These are phyloP conservation scores for Xiphophorus birchmanni DNA, from an alignment of 2,797 vertebrate species.

Conservation along the genomic window DNA sequence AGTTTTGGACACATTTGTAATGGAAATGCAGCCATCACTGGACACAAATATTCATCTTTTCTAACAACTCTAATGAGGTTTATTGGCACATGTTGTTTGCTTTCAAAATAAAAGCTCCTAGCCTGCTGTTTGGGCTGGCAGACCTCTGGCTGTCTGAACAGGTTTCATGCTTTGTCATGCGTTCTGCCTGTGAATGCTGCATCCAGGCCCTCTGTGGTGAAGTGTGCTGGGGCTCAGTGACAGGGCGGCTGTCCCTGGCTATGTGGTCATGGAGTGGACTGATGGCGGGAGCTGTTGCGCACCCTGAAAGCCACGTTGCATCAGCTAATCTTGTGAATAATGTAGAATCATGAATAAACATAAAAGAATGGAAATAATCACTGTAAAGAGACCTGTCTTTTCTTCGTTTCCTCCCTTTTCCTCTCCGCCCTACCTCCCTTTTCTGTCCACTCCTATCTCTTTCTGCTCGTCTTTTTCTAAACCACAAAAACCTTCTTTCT, in stretches of 20 bases:
- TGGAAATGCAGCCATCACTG: neutral
- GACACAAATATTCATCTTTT: neutral
- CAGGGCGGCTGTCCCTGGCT: constrained; percentile 47
- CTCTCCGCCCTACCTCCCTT: constrained; percentile 32
- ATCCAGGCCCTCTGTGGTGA: constrained; percentile 22
- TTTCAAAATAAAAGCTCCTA: constrained; percentile 29
- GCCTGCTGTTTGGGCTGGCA: constrained; percentile 41
- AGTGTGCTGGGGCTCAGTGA: constrained; percentile 46
- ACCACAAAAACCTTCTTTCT: constrained; percentile 45
- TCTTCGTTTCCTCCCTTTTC: constrained; percentile 9
- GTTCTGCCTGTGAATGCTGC: constrained; percentile 52
- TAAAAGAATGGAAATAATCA: constrained; percentile 48
- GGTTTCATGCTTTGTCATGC: constrained; percentile 34
- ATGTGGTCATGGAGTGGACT: constrained; percentile 60
- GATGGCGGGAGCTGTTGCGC: constrained; percentile 59
- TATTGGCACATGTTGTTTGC: neutral
- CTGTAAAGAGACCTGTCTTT: constrained; percentile 62
- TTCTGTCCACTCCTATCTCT: constrained; percentile 37
- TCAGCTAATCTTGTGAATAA: constrained; percentile 79
- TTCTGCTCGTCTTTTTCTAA: constrained; percentile 32
- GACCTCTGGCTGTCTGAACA: neutral
- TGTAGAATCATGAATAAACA: constrained; percentile 78
- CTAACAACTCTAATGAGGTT: neutral
- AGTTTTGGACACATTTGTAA: no score
- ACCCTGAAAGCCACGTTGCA: constrained; percentile 66